These are phyloP conservation scores for Gastrophryne carolinensis DNA, from an alignment of 2,797 vertebrate genomes.

Conservation along the genomic window DNA sequence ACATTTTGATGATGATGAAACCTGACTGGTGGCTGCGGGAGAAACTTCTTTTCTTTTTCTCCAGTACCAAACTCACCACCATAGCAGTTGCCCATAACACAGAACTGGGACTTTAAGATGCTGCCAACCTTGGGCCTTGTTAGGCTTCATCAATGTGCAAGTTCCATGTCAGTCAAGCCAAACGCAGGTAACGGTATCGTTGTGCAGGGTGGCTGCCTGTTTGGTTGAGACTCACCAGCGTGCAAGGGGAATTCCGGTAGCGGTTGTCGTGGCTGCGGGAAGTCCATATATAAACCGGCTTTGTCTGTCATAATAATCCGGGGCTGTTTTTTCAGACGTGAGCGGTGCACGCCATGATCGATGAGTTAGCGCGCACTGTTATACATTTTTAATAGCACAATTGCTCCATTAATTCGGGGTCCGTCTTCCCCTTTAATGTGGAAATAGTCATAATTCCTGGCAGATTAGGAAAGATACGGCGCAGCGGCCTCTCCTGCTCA, in stretches of 20 bases:
- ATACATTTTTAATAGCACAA: conserved; percentile 83
- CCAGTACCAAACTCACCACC: too few species aligned
- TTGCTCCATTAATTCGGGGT: conserved; percentile 88
- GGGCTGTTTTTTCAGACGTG: conserved; percentile 67
- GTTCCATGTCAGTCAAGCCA: too few species aligned
- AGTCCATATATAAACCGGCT: conserved; percentile 62
- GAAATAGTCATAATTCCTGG: conserved; percentile 90
- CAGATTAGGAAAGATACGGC: conserved; percentile 90
- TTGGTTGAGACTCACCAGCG: too few species aligned
- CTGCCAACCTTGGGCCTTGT: too few species aligned
- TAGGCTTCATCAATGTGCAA: too few species aligned
- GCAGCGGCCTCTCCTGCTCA: conserved; percentile 90
- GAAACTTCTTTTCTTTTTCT: too few species aligned
- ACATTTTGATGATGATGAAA: too few species aligned
- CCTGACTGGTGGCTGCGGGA: too few species aligned
- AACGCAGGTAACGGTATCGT: too few species aligned
- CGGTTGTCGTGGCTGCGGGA: background rate
- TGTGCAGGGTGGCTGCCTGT: too few species aligned
- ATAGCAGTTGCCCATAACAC: too few species aligned
- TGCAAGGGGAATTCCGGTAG: background rate
- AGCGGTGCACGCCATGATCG: conserved; percentile 71
- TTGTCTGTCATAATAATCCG: conserved; percentile 72
- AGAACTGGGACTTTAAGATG: too few species aligned
- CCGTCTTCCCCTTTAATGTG: conserved; percentile 80
- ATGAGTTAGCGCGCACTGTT: conserved; percentile 79